Evolutionary conservation across 2,888 invertebrate genomes (phyloP).

Genomic region (Slavum lentiscoides): DNA sequence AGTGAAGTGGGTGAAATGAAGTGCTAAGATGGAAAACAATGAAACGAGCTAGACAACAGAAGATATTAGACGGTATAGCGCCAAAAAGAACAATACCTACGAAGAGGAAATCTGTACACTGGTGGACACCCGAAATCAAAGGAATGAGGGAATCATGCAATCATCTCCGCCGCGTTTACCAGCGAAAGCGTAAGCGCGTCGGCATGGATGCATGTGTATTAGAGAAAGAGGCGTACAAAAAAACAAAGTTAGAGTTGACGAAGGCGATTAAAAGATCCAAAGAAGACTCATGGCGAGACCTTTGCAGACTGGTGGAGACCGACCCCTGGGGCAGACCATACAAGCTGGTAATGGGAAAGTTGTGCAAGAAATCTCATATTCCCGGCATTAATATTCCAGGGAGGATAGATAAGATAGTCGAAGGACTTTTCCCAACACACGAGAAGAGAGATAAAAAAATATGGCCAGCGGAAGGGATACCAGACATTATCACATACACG

Average conservation of each 20-base stretch:
- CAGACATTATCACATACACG: not conserved
- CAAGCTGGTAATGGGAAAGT: not conserved
- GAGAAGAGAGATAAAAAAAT: not conserved
- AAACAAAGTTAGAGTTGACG: too few relatives aligned
- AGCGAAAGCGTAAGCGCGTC: not conserved
- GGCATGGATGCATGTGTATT: not conserved
- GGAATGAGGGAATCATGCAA: too few relatives aligned
- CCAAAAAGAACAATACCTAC: too few relatives aligned
- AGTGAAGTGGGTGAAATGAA: too few relatives aligned
- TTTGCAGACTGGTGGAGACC: too few relatives aligned
- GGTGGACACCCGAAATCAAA: too few relatives aligned
- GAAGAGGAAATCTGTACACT: too few relatives aligned
- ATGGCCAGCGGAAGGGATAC: not conserved
- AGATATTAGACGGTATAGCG: too few relatives aligned
- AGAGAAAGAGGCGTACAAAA: not conserved
- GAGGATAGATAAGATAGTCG: not conserved
- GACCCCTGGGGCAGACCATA: not conserved
- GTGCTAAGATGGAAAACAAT: too few relatives aligned
- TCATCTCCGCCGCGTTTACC: not conserved
- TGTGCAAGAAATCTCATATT: not conserved
- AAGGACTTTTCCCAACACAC: not conserved
- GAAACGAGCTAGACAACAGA: too few relatives aligned
- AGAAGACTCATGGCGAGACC: too few relatives aligned
- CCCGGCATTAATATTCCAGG: not conserved
- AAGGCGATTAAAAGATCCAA: too few relatives aligned